Base-by-base conservation (phyloP, 92 coral and sea anemone species). In the Ricordea florida region DNA sequence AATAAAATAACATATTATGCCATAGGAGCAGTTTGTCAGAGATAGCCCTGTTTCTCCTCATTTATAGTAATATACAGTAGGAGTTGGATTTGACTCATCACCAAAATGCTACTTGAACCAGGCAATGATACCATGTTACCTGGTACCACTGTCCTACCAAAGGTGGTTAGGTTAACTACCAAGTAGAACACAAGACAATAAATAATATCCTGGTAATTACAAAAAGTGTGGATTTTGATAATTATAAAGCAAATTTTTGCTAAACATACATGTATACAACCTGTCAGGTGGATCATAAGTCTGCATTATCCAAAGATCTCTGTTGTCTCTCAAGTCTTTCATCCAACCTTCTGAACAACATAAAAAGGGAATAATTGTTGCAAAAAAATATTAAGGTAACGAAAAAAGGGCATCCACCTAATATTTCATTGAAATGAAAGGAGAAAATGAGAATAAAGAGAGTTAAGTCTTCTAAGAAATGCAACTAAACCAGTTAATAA, bases 261-360 rank as follows among this genome's bases (percentile, higher is more conserved):
- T 21, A 44, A 16, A 48, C 14, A 14, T 3, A 2, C 6, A 2
- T 38, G 6, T 5, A 34, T 82, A 40, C 62, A n/a, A 94, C 97
- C 92, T 94, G 18, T 88, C 90, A 11, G 88, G 89, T 23, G 80
- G 84, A 72, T 92, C 83, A 89, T 94, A 92, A 0, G 94, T 61
- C 5, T 51, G 40, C 20, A 78, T 68, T 43, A 92, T 60, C 51
- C 74, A 79, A 62, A 92, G 84, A 81, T 94, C 98, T 72, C 98
- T 92, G 80, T 94, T 94, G 81, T 94, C 98, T 35, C 40, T 88
- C 62, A 94, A 71, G 15, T 91, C 91, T 57, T 37, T 57, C 66
- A 78, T 76, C 97, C 97, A 94, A 18, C 80, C 79, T 67, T 85
- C 98, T 94, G 38, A 10, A 41, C n/a, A n/a, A n/a, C n/a, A n/a